A percentile compares a stretch with the other conserved stretches of the same genome.
Conservation (phyloP, 2,113 vertebrate genomes). For the Miniopterus natalensis region DNA sequence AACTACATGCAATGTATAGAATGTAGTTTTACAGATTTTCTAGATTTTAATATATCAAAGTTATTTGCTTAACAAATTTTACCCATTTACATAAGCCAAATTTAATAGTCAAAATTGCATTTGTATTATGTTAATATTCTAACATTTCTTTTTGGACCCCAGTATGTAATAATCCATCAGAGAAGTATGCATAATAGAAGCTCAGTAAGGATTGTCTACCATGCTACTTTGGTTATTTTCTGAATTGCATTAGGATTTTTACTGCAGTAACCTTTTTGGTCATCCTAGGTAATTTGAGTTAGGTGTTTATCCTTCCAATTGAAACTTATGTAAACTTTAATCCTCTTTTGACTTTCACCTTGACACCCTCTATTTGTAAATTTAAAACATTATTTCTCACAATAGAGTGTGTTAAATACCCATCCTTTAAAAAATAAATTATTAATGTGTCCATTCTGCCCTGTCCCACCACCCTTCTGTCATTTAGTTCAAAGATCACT, state of each 20-base stretch:
- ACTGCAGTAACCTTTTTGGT: neutral
- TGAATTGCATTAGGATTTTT: constrained; percentile 58
- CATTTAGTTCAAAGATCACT: neutral
- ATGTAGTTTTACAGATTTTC: constrained; percentile 9
- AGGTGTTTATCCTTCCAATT: neutral
- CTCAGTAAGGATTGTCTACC: neutral
- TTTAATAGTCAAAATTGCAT: neutral
- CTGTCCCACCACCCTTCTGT: neutral
- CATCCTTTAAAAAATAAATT: neutral
- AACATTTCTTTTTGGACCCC: neutral
- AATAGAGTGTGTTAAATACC: neutral
- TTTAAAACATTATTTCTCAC: constrained; percentile 14
- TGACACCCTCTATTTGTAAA: constrained; percentile 19
- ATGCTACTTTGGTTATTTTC: neutral
- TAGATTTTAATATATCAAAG: neutral
- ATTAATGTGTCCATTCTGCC: neutral
- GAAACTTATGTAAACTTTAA: neutral
- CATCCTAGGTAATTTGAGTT: constrained; percentile 7
- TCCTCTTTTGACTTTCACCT: constrained; percentile 11
- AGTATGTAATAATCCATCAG: neutral
- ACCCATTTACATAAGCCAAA: constrained; percentile 13
- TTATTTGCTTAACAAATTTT: constrained; percentile 12
- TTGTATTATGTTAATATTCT: constrained; percentile 9
- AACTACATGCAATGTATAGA: neutral
- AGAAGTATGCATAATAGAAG: neutral